Evolutionary conservation across 2,888 invertebrate genomes (phyloP).

Genomic region (Pristionchus exspectatus): DNA sequence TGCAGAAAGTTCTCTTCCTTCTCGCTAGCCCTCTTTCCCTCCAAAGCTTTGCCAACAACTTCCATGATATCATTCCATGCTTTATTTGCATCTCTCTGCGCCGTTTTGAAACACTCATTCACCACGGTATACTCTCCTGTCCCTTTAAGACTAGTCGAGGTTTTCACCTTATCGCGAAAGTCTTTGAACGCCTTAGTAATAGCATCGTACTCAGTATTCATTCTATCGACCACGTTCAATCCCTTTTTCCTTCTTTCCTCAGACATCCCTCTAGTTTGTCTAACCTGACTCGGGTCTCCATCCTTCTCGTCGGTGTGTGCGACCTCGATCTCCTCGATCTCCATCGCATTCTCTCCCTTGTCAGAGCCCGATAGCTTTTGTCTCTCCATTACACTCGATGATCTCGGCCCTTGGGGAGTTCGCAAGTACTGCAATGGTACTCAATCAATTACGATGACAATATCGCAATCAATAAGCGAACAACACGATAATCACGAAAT

Average conservation of each 20-base stretch:
- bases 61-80: background rate
- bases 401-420: no score
- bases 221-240: background rate
- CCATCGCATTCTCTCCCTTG: no score
- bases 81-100: background rate
- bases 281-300: no score
- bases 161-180: background rate
- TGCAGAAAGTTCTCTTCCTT: background rate
- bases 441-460: no score
- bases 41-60: background rate
- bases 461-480: no score
- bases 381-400: no score
- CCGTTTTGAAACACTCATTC: background rate
- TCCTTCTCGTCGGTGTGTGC: no score
- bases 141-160: background rate
- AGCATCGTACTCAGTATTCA: background rate
- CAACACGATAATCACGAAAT: no score
- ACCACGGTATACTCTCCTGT: background rate
- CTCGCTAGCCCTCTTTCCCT: background rate
- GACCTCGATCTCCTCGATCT: no score
- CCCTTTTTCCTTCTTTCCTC: background rate
- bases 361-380: no score
- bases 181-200: background rate
- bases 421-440: no score
- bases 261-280: background rate